A percentile compares a stretch with the other conserved stretches of the same genome.
Conservation (phyloP, 2,113 vertebrate genomes). For the Saccopteryx leptura region DNA sequence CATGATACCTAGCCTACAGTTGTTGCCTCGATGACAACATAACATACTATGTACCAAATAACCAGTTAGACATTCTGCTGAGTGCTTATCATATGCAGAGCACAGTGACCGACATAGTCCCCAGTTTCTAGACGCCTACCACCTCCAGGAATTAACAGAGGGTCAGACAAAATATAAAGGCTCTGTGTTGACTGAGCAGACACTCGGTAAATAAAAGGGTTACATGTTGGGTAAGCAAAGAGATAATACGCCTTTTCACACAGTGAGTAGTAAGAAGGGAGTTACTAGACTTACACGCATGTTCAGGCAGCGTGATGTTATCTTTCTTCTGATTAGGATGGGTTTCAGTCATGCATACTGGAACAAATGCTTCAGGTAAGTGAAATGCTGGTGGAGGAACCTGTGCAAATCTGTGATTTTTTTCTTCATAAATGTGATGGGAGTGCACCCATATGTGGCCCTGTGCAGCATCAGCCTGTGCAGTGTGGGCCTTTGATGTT, state of each 20-base stretch:
- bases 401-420: not conserved
- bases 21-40: not conserved
- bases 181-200: not conserved
- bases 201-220: not conserved
- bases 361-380: not conserved
- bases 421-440: not conserved
- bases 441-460: not conserved
- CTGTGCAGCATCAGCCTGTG: no score
- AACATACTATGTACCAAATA: not conserved
- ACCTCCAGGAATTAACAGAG: not conserved
- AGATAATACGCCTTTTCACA: not conserved
- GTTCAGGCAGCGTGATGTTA: not conserved
- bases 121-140: not conserved
- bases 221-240: not conserved
- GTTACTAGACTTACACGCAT: not conserved
- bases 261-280: not conserved
- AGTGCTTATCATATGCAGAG: not conserved
- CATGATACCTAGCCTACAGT: accelerated
- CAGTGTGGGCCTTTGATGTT: not conserved
- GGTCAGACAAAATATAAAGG: not conserved
- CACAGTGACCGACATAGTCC: not conserved
- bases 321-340: not conserved
- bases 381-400: not conserved
- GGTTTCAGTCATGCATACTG: not conserved
- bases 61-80: not conserved